Percentiles rank a stretch among this genome's conserved stretches.
Evolutionary conservation across 2,888 invertebrate genomes (phyloP).

Genomic region (Microplitis manilae): DNA sequence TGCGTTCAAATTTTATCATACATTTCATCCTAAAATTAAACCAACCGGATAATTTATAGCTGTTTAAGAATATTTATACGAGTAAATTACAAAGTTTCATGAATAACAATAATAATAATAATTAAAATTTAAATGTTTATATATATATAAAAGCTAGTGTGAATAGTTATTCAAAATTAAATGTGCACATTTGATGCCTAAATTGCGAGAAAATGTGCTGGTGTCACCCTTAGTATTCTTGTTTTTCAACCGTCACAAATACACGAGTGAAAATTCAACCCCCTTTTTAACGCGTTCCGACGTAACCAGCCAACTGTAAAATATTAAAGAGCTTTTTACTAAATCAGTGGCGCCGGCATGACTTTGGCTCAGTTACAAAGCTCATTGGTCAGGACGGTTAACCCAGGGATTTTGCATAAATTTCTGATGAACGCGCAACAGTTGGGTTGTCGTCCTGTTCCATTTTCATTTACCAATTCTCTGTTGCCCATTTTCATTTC

Average conservation of each 20-base stretch:
- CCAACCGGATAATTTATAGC: not conserved
- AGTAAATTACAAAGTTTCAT: too few relatives aligned
- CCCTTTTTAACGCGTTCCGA: conserved; percentile 27
- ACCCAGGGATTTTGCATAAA: conserved; percentile 64
- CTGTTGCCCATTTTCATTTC: conserved; percentile 54
- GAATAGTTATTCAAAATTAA: conserved; percentile 13
- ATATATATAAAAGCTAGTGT: not conserved
- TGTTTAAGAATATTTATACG: not conserved
- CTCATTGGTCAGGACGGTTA: conserved; percentile 63
- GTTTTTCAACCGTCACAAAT: conserved; percentile 17
- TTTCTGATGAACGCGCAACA: conserved; percentile 68
- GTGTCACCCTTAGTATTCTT: conserved; percentile 5
- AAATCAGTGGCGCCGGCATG: conserved; percentile 53
- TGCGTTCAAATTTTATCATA: not conserved
- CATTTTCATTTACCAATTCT: conserved; percentile 57
- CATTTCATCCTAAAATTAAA: not conserved
- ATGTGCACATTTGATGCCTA: conserved; percentile 20
- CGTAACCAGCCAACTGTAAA: conserved; percentile 48
- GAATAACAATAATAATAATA: too few relatives aligned
- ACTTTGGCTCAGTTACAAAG: conserved; percentile 59
- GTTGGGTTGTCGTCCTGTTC: conserved; percentile 57
- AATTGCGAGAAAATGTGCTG: conserved; percentile 22
- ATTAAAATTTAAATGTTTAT: not conserved
- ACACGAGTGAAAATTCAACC: not conserved
- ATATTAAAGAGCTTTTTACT: conserved; percentile 60